Conservation (phyloP, 1,140 invertebrate genomes). For the Drosophila nannoptera region DNA sequence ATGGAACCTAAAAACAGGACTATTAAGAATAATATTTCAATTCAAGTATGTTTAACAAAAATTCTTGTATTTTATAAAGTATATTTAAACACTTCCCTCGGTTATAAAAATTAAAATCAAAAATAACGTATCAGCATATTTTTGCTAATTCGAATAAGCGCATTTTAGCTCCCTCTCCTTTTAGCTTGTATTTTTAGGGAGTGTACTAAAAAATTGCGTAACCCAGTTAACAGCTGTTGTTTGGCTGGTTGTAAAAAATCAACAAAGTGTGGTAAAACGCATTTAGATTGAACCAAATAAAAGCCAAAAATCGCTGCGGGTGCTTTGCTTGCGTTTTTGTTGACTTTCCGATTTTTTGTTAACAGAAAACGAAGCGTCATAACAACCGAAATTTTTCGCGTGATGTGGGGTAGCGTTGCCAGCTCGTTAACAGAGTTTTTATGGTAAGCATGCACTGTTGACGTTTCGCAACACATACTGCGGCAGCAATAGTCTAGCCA, state of each 20-base stretch:
- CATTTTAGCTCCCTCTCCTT: background rate
- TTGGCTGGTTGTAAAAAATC: background rate
- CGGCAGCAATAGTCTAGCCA: background rate
- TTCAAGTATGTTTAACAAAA: no score
- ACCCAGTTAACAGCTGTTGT: background rate
- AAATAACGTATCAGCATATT: background rate
- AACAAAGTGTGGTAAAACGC: constrained; percentile 11
- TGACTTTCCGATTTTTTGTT: background rate
- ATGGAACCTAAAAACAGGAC: constrained; percentile 21
- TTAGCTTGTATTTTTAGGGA: background rate
- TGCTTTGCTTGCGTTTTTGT: background rate
- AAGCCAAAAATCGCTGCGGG: background rate
- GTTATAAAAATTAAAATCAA: no score
- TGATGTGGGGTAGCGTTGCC: background rate
- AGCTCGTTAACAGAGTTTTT: constrained; percentile 8
- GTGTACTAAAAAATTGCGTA: background rate
- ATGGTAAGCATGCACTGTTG: background rate
- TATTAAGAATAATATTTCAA: no score
- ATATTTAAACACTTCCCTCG: no score
- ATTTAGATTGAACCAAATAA: constrained; percentile 6
- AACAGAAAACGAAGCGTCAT: constrained; percentile 4
- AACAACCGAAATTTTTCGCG: constrained; percentile 1
- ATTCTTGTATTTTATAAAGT: no score
- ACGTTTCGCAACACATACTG: background rate
- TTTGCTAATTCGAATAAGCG: background rate